These are phyloP conservation scores for Abrostola tripartita DNA, from an alignment of 2,888 invertebrate genomes.

Conservation along the genomic window DNA sequence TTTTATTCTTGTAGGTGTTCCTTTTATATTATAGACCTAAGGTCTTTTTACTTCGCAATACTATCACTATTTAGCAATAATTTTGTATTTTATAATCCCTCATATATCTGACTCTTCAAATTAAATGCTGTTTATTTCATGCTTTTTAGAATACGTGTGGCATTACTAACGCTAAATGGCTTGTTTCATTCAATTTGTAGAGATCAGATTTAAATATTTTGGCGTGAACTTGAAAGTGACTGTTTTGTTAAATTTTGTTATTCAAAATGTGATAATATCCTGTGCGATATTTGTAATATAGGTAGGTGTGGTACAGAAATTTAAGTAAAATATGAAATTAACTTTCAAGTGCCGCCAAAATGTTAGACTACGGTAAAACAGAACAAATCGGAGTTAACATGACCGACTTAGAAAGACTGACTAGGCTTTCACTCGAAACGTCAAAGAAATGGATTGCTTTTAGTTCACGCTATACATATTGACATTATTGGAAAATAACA, in stretches of 20 bases:
- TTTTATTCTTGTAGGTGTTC: conserved; percentile 85
- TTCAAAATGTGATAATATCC: conserved; percentile 41
- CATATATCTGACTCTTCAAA: conserved; percentile 65
- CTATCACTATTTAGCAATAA: conserved; percentile 85
- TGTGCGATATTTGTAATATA: conserved; percentile 36
- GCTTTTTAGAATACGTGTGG: conserved; percentile 52
- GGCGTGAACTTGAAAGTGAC: conserved; percentile 43
- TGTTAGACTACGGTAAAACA: conserved; percentile 20
- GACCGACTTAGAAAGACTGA: conserved; percentile 51
- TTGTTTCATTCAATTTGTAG: conserved; percentile 60
- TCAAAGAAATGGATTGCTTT: conserved; percentile 28
- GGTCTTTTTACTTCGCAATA: conserved; percentile 86
- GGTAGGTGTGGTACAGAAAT: conserved; percentile 22
- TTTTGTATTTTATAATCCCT: conserved; percentile 75
- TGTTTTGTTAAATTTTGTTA: conserved; percentile 26
- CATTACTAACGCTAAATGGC: conserved; percentile 35
- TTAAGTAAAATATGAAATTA: conserved; percentile 13
- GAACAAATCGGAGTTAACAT: conserved; percentile 49
- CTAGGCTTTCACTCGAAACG: conserved; percentile 44
- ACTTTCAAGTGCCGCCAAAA: conserved; percentile 51
- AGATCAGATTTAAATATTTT: conserved; percentile 55
- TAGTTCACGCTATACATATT: conserved; percentile 11
- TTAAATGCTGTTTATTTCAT: conserved; percentile 57
- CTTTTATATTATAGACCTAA: conserved; percentile 83
- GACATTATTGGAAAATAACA: conserved; percentile 15